Conservation (phyloP, 2,113 vertebrate species). For the Oryzias woworae region DNA sequence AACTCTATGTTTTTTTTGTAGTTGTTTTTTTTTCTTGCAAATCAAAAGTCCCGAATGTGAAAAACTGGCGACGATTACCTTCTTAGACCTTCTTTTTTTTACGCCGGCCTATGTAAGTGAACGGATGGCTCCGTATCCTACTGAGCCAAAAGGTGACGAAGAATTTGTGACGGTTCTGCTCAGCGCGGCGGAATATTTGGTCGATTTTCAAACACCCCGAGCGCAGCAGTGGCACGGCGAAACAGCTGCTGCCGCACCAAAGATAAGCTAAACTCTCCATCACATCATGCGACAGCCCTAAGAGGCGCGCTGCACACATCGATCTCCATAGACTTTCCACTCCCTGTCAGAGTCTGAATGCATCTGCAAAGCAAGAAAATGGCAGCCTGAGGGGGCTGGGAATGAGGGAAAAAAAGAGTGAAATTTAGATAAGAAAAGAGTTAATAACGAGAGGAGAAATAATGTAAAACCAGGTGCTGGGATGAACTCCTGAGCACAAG, state of each 20-base stretch:
- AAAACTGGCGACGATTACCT: not conserved
- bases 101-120: not conserved
- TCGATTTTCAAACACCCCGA: constrained; percentile 45
- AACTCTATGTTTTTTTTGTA: not conserved
- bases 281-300: constrained; percentile 54
- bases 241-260: constrained; percentile 55
- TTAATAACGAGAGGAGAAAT: constrained; percentile 30
- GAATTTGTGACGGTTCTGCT: constrained; percentile 49
- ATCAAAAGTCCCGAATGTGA: constrained; percentile 9
- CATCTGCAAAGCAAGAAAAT: constrained; percentile 44
- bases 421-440: constrained; percentile 27
- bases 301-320: constrained; percentile 55
- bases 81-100: constrained; percentile 5
- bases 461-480: constrained; percentile 15
- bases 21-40: not conserved
- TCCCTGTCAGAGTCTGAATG: constrained; percentile 56
- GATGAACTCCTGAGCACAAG: constrained; percentile 37
- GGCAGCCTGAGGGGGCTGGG: constrained; percentile 41
- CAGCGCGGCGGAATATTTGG: constrained; percentile 47
- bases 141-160: constrained; percentile 45
- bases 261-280: constrained; percentile 67
- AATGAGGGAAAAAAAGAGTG: constrained; percentile 14
- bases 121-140: constrained; percentile 30
- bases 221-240: constrained; percentile 61
- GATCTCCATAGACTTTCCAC: constrained; percentile 62